These are phyloP conservation scores for Taenioides sp. DNA, from an alignment of 2,797 vertebrate species.

Conservation along the genomic window DNA sequence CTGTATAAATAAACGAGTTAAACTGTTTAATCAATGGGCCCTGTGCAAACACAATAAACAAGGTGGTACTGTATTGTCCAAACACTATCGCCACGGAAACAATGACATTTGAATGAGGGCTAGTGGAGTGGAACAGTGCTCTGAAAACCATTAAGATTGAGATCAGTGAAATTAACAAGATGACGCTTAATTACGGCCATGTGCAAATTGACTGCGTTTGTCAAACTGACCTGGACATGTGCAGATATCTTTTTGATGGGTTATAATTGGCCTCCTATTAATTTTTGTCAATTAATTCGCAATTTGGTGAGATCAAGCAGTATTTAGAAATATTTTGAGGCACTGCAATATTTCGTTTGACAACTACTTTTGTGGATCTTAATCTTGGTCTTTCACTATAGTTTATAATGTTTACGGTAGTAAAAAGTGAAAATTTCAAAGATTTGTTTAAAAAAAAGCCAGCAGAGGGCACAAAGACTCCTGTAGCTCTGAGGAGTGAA, in stretches of 20 bases:
- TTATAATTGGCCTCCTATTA: constrained; percentile 3
- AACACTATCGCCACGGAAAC: not conserved
- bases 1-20: not conserved
- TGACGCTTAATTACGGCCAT: constrained; percentile 6
- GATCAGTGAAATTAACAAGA: constrained; percentile 14
- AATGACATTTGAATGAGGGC: not conserved
- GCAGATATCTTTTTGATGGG: not conserved
- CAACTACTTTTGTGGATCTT: too few relatives aligned
- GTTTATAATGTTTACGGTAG: too few relatives aligned
- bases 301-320: not conserved
- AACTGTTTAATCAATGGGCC: not conserved
- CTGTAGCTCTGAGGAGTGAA: too few relatives aligned
- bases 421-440: too few relatives aligned
- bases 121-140: constrained; percentile 1
- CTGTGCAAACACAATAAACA: not conserved
- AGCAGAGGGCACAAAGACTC: too few relatives aligned
- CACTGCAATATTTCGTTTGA: not conserved
- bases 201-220: constrained; percentile 10
- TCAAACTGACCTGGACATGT: constrained; percentile 9
- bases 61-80: constrained; percentile 1
- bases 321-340: not conserved
- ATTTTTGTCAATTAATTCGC: not conserved
- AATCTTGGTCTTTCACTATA: too few relatives aligned
- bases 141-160: constrained; percentile 7
- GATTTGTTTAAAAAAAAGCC: too few relatives aligned